Evolutionary conservation across 1,140 invertebrate species (phyloP), one percentile per base, ranked within the genome.

Genomic region (Orius insidiosus): DNA sequence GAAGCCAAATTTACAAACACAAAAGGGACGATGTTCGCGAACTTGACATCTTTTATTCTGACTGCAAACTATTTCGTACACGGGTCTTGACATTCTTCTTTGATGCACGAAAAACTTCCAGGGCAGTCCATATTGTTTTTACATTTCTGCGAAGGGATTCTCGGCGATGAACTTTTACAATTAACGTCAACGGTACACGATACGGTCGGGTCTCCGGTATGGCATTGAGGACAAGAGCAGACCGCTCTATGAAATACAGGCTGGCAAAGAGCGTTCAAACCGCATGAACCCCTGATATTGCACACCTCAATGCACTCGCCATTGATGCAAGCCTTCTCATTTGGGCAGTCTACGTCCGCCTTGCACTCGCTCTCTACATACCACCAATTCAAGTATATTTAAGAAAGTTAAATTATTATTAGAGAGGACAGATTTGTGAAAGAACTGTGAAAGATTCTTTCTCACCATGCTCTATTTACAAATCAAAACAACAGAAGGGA

Each of bases 301-400:
- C 88, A 93, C 52, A 85, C 87, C 67, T 92, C 85, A 63, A 84
- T 72, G 64, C 88, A 93, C 63, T 78, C 70, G 59, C 74, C 71
- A 66, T 81, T 79, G 63, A 87, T 76, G 71, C 88, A 93, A 60
- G 84, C 81, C 69, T 85, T 84, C 65, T 89, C 84, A 65, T 80
- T 78, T 51, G 84, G 75, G 69, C 88, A 93, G 67, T 89, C 85
- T 68, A 74, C 71, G 72, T 92, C 84, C 63, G 76, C 80, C 65
- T 78, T 78, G 69, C 87, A 92, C 75, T 86, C 79, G 69, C 78
- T 78, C 69, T 84, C 83, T 85, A 43, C 41, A 43, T 43, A 43
- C 41, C 41, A 43, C 41, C 41, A 18, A 41, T 75, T 19, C 19
- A 43, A 43, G 16, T 43, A 30, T 18, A 43, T 31, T 43, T 11